Base-by-base conservation (phyloP, 2,797 vertebrate species). In the Triplophysa bombifrons region DNA sequence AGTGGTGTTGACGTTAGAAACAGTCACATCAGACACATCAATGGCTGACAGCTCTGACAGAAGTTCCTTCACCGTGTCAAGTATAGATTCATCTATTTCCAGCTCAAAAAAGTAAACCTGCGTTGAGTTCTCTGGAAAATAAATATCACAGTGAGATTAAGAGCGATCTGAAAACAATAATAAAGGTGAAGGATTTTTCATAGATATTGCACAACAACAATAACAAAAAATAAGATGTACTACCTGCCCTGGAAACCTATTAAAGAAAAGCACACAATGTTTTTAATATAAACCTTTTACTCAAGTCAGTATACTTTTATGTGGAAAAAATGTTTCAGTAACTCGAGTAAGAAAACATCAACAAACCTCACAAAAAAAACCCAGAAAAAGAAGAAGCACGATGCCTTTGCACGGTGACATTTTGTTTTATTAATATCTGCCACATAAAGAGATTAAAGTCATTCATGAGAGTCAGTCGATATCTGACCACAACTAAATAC, bases 31-130 rank as follows among this genome's bases (percentile, higher is more conserved):
- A 0, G 0, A 0, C 14, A 1, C 0, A 0, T 10, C 0, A 13
- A 63, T 30, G 11, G 2, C 0, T 14, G 0, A 0, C 10, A 51
- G 16, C 0, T 0, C 0, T 0, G 0, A 0, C 14, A 90, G 41
- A 0, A 27, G 3, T 1, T 25, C 1, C 5, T 13, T 25, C 1
- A 58, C 56, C 1, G 88, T 0, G 0, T 56, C 25, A 0, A 0
- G 0, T 3, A 44, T 80, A 10, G 0, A 72, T 1, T 22, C 0
- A 4, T 93, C 93, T 16, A 88, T 69, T 10, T 0, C 80, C 70
- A 94, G 58, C 68, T 82, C 86, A 30, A 72, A 6, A 13, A 90
- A 90, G n/a, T 86, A 82, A 68, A 89, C 78, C 77, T 89, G 79
- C 2, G 87, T 89, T 72, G 83, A 90, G 12, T 27, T 82, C 0